Evolutionary conservation across 1,140 invertebrate genomes (phyloP).

Genomic region (Drosophila fuyamai): DNA sequence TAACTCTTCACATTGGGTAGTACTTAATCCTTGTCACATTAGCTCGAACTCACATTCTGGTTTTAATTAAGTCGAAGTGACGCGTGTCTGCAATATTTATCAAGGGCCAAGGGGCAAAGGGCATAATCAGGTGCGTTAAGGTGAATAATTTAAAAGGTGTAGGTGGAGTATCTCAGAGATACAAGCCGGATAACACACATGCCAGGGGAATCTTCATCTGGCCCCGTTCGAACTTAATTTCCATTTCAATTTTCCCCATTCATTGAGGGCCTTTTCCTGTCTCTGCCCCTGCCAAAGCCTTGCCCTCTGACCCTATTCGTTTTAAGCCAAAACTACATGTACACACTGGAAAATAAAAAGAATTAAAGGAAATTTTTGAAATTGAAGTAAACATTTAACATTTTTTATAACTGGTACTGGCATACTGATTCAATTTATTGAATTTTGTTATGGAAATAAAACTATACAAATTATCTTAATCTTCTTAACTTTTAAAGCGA

Average conservation of each 20-base stretch:
- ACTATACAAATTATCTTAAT: no score
- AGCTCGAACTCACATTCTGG: slow-evolving; percentile 22
- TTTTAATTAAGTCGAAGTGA: slow-evolving; percentile 47
- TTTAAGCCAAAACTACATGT: slow-evolving; percentile 13
- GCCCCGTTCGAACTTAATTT: slow-evolving; percentile 48
- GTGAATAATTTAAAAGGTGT: slow-evolving; percentile 36
- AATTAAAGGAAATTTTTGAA: no score
- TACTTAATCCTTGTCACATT: slow-evolving; percentile 44
- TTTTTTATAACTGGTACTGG: no score
- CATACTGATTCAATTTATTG: no score
- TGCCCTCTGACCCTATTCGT: slow-evolving; percentile 3
- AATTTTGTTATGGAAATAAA: no score
- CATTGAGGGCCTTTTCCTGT: slow-evolving; percentile 10
- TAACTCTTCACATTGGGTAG: slow-evolving; percentile 29
- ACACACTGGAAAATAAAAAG: slow-evolving; percentile 1
- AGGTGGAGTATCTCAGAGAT: background rate
- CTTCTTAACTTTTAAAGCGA: no score
- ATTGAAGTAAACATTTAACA: no score
- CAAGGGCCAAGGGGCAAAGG: slow-evolving; percentile 16
- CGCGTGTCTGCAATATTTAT: slow-evolving; percentile 40
- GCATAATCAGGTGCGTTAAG: slow-evolving; percentile 29
- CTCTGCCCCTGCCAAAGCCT: background rate
- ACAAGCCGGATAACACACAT: slow-evolving; percentile 4
- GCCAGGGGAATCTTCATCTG: slow-evolving; percentile 15
- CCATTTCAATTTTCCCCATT: slow-evolving; percentile 45